A percentile compares a stretch with the other conserved stretches of the same genome.
Evolutionary conservation across 2,113 vertebrate genomes (phyloP).

Genomic region (Cynopterus brachyotis): DNA sequence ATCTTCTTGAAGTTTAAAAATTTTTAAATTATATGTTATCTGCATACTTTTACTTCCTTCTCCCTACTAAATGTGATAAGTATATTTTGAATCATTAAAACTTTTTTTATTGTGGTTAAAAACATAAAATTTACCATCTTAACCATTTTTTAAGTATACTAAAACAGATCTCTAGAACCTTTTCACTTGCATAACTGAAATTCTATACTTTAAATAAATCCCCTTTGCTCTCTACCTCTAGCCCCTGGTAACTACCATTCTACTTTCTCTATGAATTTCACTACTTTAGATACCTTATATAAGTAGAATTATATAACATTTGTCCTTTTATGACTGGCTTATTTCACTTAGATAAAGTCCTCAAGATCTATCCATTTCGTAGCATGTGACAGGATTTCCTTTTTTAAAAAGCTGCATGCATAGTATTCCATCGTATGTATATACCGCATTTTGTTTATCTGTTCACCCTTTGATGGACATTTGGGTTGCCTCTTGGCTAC

Average conservation of each 20-base stretch:
- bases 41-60: neutral
- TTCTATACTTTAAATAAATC: neutral
- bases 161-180: neutral
- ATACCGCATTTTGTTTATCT: neutral
- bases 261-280: neutral
- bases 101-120: neutral
- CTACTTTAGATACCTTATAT: neutral
- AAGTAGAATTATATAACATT: neutral
- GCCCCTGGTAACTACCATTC: neutral
- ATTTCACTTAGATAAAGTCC: neutral
- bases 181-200: neutral
- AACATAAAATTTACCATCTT: neutral
- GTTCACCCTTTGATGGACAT: neutral
- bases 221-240: neutral
- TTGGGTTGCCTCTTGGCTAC: neutral
- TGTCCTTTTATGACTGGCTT: neutral
- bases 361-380: neutral
- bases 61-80: neutral
- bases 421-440: neutral
- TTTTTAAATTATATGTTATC: neutral
- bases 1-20: neutral
- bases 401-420: neutral
- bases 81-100: neutral
- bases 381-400: neutral
- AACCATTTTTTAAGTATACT: neutral